Percentiles rank a stretch among this genome's conserved stretches.
Evolutionary conservation across 2,797 vertebrate species (phyloP).

Genomic region (Tiaroga cobitis): DNA sequence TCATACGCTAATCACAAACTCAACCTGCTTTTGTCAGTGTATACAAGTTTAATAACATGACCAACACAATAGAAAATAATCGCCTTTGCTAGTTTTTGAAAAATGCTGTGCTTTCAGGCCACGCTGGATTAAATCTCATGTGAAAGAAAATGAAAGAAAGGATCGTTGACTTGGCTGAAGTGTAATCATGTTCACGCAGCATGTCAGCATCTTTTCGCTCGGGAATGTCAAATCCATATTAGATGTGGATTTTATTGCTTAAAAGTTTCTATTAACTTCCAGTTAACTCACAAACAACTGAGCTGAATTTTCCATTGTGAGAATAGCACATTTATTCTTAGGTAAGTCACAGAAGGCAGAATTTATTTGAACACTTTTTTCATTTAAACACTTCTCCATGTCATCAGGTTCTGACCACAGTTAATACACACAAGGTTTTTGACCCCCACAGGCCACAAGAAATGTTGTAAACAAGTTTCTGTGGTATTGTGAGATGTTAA

Average conservation of each 20-base stretch:
- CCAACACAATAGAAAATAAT: slow-evolving; percentile 10
- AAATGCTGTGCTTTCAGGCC: slow-evolving; percentile 2
- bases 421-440: slow-evolving; percentile 1
- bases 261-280: neutral
- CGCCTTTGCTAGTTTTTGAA: neutral
- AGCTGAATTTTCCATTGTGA: neutral
- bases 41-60: neutral
- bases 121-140: neutral
- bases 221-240: neutral
- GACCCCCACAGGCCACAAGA: neutral
- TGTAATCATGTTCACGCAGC: slow-evolving; percentile 17
- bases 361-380: neutral
- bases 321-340: neutral
- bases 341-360: neutral
- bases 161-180: neutral
- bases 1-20: neutral
- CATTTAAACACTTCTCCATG: slow-evolving; percentile 9
- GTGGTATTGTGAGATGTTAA: neutral
- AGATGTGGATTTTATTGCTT: neutral
- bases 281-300: neutral
- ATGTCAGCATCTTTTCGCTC: neutral
- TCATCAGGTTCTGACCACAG: neutral
- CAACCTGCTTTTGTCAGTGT: neutral
- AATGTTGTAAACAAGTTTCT: slow-evolving; percentile 1
- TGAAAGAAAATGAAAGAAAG: slow-evolving; percentile 5